A percentile compares a stretch with the other conserved stretches of the same genome.
phyloP scores from a whole-genome alignment of 2,113 vertebrate genomes.

The Halichoeres trimaculatus region DNA sequence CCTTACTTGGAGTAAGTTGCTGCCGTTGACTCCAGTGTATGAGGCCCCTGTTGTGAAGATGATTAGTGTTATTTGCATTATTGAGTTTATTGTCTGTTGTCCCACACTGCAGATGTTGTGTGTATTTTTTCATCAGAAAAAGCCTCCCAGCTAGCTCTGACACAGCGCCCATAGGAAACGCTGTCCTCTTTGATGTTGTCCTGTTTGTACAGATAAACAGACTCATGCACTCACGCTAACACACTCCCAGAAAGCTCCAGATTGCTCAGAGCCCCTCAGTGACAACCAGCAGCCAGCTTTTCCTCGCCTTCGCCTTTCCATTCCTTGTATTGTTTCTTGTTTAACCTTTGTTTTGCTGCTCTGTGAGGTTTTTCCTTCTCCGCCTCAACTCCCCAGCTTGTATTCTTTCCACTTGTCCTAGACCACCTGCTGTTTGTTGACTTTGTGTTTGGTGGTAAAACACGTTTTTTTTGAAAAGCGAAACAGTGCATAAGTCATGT shows the following conservation, averaged over 20 bases:
- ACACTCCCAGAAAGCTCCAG: slow-evolving; percentile 24
- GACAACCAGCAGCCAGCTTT: slow-evolving; percentile 14
- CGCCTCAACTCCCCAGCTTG: not conserved
- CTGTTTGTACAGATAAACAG: slow-evolving; percentile 57
- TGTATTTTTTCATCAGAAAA: slow-evolving; percentile 60
- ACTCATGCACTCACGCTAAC: slow-evolving; percentile 26
- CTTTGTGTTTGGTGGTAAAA: slow-evolving; percentile 16
- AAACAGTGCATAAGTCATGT: not conserved
- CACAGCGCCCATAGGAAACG: slow-evolving; percentile 46
- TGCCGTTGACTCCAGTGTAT: slow-evolving; percentile 25
- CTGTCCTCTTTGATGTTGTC: slow-evolving; percentile 58
- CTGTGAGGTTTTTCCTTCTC: not conserved
- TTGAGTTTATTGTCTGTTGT: slow-evolving; percentile 50
- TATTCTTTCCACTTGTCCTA: slow-evolving; percentile 26
- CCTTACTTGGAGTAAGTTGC: slow-evolving; percentile 28
- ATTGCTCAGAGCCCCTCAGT: slow-evolving; percentile 47
- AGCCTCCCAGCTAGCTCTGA: slow-evolving; percentile 37
- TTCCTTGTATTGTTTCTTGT: slow-evolving; percentile 40
- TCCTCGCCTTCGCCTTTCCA: slow-evolving; percentile 18
- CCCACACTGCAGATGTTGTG: not conserved
- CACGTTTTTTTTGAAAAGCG: slow-evolving; percentile 10
- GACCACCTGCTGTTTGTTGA: slow-evolving; percentile 43
- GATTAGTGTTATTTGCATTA: slow-evolving; percentile 70
- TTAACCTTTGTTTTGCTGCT: slow-evolving; percentile 42
- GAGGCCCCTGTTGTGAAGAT: slow-evolving; percentile 37